These are phyloP conservation scores for Cyphomyrus discorhynchus DNA, from an alignment of 2,113 vertebrate species.

Conservation along the genomic window DNA sequence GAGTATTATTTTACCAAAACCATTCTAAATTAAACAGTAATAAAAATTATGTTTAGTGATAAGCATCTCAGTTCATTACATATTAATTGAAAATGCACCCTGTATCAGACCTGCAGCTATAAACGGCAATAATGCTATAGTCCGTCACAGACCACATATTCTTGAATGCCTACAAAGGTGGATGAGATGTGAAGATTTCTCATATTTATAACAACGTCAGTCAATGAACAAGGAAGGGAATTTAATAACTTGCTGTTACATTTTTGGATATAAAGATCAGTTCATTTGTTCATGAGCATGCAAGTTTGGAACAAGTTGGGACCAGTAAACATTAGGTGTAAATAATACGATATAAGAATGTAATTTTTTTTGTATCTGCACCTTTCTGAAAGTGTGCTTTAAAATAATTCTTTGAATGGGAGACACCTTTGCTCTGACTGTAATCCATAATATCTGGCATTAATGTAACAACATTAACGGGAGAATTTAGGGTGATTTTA, in stretches of 20 bases:
- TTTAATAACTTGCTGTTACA: background rate
- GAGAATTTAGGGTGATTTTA: background rate
- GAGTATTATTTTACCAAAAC: background rate
- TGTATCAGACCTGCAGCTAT: background rate
- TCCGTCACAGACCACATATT: background rate
- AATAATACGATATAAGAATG: background rate
- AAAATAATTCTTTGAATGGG: background rate
- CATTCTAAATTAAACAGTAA: background rate
- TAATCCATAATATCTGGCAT: background rate
- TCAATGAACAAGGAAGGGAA: background rate
- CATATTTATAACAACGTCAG: background rate
- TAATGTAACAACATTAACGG: background rate
- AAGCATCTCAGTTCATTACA: background rate
- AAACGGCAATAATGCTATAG: background rate
- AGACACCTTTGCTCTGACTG: background rate
- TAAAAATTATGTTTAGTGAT: background rate
- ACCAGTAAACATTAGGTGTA: background rate
- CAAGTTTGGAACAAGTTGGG: background rate
- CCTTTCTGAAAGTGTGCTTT: background rate
- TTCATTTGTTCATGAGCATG: background rate
- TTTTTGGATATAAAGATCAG: background rate
- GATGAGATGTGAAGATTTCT: background rate
- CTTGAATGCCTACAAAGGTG: background rate
- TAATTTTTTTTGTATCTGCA: background rate
- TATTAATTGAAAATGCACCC: background rate